These are phyloP conservation scores for Aporophyla nigra DNA, from an alignment of 2,888 invertebrate species.

Conservation along the genomic window DNA sequence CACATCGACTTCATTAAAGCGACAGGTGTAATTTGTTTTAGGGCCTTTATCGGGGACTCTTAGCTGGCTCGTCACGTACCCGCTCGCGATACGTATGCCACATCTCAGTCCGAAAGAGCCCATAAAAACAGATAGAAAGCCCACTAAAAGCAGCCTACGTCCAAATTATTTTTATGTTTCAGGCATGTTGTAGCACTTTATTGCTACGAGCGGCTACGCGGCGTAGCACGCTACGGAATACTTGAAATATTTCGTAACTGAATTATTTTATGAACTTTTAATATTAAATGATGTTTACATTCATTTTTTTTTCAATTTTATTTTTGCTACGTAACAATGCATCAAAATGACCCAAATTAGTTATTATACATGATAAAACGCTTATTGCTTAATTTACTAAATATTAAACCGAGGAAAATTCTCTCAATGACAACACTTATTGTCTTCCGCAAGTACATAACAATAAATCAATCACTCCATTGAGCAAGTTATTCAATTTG, in stretches of 20 bases:
- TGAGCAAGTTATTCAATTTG: slow-evolving; percentile 31
- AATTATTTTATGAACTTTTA: slow-evolving; percentile 2
- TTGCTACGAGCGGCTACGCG: slow-evolving; percentile 59
- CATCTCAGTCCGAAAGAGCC: slow-evolving; percentile 57
- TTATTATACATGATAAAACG: neutral
- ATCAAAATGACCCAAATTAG: neutral
- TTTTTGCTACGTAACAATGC: neutral
- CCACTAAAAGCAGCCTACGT: slow-evolving; percentile 62
- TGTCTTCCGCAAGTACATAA: slow-evolving; percentile 5
- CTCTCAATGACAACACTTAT: neutral
- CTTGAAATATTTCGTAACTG: slow-evolving; percentile 16
- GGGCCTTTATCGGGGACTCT: slow-evolving; percentile 47
- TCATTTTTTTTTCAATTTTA: neutral
- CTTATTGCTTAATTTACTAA: neutral
- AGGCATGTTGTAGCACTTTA: slow-evolving; percentile 61
- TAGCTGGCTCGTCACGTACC: slow-evolving; percentile 58
- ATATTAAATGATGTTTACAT: neutral
- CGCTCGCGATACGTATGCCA: slow-evolving; percentile 55
- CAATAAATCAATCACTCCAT: slow-evolving; percentile 27
- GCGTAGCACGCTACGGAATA: slow-evolving; percentile 43
- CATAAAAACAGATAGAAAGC: slow-evolving; percentile 66
- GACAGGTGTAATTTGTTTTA: slow-evolving; percentile 58
- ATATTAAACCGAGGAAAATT: neutral
- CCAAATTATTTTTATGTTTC: slow-evolving; percentile 64
- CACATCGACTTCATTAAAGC: slow-evolving; percentile 36